Conservation (phyloP, 2,113 vertebrate species). For the Cisticola juncidis region DNA sequence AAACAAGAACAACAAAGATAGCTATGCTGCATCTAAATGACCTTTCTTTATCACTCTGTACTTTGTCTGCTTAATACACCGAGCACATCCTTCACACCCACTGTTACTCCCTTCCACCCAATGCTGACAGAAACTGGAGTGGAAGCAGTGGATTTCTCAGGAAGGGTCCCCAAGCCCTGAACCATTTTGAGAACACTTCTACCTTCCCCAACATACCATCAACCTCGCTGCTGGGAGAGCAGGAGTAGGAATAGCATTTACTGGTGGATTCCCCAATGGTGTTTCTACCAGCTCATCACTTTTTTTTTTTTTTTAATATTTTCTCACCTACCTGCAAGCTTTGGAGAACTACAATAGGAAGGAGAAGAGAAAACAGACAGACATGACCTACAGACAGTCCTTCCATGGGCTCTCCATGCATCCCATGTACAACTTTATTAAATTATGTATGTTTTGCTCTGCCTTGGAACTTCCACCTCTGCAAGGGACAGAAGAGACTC, state of each 20-base stretch:
- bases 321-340: not conserved
- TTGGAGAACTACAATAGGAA: not conserved
- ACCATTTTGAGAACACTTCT: not conserved
- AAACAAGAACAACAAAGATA: constrained; percentile 23
- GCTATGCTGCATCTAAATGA: constrained; percentile 11
- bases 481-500: not conserved
- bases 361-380: not conserved
- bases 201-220: not conserved
- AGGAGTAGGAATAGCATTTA: not conserved
- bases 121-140: not conserved
- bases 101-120: not conserved
- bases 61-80: not conserved
- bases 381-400: not conserved
- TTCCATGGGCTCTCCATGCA: not conserved
- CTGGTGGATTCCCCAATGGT: not conserved
- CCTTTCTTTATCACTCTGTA: constrained; percentile 23
- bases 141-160: not conserved
- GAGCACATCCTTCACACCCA: not conserved
- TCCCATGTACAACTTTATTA: not conserved
- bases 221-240: not conserved
- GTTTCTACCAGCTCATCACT: not conserved
- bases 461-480: not conserved
- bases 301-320: not conserved
- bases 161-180: not conserved
- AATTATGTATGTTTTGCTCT: not conserved